Evolutionary conservation across 2,888 invertebrate species (phyloP).

Genomic region (Hyposoter didymator): DNA sequence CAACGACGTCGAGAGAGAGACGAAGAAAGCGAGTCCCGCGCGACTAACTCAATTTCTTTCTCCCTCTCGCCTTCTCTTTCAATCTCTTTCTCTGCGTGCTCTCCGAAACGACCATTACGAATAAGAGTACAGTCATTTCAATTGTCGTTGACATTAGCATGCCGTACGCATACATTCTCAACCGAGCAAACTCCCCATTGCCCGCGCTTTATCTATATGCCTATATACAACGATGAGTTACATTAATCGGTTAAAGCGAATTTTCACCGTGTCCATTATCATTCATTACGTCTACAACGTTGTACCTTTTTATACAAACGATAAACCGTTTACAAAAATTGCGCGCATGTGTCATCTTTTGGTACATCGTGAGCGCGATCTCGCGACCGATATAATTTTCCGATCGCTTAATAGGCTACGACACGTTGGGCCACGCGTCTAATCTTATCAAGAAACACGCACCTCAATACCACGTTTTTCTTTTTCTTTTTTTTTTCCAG

Average conservation of each 20-base stretch:
- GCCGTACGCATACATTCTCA: slow-evolving; percentile 18
- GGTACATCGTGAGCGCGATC: too few species aligned
- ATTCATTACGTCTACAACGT: too few species aligned
- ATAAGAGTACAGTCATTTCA: slow-evolving; percentile 54
- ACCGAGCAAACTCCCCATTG: slow-evolving; percentile 39
- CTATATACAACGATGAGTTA: background rate
- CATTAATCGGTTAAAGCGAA: slow-evolving; percentile 45
- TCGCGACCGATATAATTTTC: slow-evolving; percentile 38
- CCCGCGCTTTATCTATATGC: slow-evolving; percentile 29
- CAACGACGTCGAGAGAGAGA: slow-evolving; percentile 44
- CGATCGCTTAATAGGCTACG: slow-evolving; percentile 46
- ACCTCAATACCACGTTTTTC: slow-evolving; percentile 50
- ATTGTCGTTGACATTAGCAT: slow-evolving; percentile 61
- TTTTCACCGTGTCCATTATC: slow-evolving; percentile 49
- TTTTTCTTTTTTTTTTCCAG: too few species aligned
- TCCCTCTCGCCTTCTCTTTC: slow-evolving; percentile 26
- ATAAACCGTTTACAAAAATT: too few species aligned
- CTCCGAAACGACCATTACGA: slow-evolving; percentile 50
- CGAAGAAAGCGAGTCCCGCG: slow-evolving; percentile 50
- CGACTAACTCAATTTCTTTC: slow-evolving; percentile 29
- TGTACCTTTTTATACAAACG: too few species aligned
- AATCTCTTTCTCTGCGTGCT: slow-evolving; percentile 20
- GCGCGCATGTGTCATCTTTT: too few species aligned
- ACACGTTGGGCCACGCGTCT: slow-evolving; percentile 29
- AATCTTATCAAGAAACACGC: slow-evolving; percentile 59